Evolutionary conservation across 2,797 vertebrate species (phyloP).

Genomic region (Pseudomugil tenellus): DNA sequence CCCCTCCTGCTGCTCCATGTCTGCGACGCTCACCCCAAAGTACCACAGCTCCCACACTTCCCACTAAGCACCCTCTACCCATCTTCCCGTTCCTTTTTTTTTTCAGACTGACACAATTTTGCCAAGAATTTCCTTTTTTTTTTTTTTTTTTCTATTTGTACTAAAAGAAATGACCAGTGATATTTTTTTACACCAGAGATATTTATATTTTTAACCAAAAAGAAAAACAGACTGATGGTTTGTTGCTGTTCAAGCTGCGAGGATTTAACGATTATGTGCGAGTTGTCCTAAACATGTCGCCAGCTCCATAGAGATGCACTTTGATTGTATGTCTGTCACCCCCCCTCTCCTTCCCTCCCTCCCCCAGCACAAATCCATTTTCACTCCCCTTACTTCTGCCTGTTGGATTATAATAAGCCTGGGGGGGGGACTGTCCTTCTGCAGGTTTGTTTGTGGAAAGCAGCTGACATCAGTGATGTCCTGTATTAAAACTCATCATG

Average conservation of each 20-base stretch:
- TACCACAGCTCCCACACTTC: constrained; percentile 35
- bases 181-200: constrained; percentile 88
- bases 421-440: constrained; percentile 72
- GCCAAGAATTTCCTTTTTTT: constrained; percentile 61
- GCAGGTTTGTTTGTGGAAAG: constrained; percentile 93
- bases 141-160: constrained; percentile 78
- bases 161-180: constrained; percentile 73
- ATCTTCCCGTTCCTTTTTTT: constrained; percentile 28
- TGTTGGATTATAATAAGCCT: constrained; percentile 78
- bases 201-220: constrained; percentile 86
- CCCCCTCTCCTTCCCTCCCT: constrained; percentile 34
- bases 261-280: constrained; percentile 34
- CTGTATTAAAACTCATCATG: constrained; percentile 88
- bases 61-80: constrained; percentile 33
- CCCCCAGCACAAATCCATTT: constrained; percentile 59
- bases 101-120: constrained; percentile 62
- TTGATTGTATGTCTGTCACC: constrained; percentile 68
- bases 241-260: constrained; percentile 66
- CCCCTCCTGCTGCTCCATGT: constrained; percentile 15
- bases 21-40: constrained; percentile 72
- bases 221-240: constrained; percentile 57
- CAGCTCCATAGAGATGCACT: constrained; percentile 75
- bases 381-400: constrained; percentile 49
- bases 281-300: constrained; percentile 33
- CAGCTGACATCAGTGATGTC: constrained; percentile 99